These are phyloP conservation scores for Clarias macrocephalus DNA, from an alignment of 2,113 vertebrate species.

Conservation along the genomic window DNA sequence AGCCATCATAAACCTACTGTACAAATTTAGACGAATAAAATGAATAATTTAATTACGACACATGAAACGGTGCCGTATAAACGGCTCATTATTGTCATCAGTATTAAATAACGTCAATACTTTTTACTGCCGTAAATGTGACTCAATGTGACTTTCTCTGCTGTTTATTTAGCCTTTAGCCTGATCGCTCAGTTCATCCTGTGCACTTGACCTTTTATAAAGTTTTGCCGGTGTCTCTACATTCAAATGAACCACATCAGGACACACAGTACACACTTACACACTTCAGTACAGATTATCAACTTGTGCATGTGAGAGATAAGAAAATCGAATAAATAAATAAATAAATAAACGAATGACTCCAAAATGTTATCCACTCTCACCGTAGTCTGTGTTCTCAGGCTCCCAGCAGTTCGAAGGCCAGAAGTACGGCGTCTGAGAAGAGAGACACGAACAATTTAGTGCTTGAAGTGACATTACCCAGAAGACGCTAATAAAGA, in stretches of 20 bases:
- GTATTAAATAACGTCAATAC: background rate
- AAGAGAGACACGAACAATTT: constrained; percentile 42
- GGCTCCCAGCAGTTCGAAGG: constrained; percentile 98
- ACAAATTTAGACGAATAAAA: too few species aligned
- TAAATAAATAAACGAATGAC: background rate
- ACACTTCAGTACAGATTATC: too few species aligned
- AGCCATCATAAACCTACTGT: too few species aligned
- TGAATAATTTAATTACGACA: too few species aligned
- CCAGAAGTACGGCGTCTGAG: constrained; percentile 97
- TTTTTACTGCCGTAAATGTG: background rate
- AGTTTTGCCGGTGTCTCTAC: background rate
- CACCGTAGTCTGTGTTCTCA: constrained; percentile 97
- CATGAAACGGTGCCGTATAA: too few species aligned
- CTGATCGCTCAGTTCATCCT: too few species aligned
- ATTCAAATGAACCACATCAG: background rate
- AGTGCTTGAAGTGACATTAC: background rate
- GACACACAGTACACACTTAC: background rate
- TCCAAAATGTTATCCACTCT: constrained; percentile 55
- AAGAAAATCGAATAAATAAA: background rate
- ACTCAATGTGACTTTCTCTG: too few species aligned
- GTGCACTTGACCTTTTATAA: background rate
- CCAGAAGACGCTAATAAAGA: background rate
- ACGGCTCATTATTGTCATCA: background rate
- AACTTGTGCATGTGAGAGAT: too few species aligned
- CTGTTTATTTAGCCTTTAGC: too few species aligned